Conservation (phyloP, 2,888 invertebrate species). For the Fragum fragum region DNA sequence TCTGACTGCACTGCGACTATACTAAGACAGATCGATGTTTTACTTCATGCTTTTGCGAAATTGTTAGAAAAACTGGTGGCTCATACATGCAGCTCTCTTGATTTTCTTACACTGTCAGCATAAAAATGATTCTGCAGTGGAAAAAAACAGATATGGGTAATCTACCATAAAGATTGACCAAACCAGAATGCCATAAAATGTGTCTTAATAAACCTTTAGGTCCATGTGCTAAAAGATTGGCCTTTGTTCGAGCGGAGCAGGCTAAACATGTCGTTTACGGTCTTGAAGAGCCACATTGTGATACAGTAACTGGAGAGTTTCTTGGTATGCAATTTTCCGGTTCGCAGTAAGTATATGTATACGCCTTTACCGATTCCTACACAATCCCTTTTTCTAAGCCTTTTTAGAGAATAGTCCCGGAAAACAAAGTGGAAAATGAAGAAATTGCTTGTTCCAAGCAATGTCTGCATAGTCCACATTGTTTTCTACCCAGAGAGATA, state of each 20-base stretch:
- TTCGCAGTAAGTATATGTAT: conserved; percentile 50
- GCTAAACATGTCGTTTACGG: conserved; percentile 23
- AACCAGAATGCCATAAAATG: background rate
- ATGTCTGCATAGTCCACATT: too few relatives aligned
- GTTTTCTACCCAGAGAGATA: too few relatives aligned
- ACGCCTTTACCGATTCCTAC: too few relatives aligned
- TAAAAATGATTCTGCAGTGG: background rate
- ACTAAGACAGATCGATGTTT: too few relatives aligned
- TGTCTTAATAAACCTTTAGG: background rate
- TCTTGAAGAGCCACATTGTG: conserved; percentile 42
- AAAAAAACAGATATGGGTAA: background rate
- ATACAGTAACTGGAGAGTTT: conserved; percentile 25
- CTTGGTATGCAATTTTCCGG: conserved; percentile 43
- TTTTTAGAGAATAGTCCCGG: too few relatives aligned
- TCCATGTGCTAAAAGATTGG: conserved; percentile 32
- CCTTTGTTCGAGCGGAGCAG: conserved; percentile 20
- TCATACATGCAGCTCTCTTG: background rate
- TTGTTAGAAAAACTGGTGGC: too few relatives aligned
- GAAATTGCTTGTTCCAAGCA: too few relatives aligned
- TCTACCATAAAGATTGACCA: too few relatives aligned
- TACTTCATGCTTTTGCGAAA: too few relatives aligned
- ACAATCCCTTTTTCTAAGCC: too few relatives aligned
- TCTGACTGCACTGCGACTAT: too few relatives aligned
- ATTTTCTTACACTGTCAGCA: background rate
- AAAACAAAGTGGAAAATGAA: too few relatives aligned